Base-by-base conservation (phyloP, 2,113 vertebrate species). In the Dicentrarchus labrax region DNA sequence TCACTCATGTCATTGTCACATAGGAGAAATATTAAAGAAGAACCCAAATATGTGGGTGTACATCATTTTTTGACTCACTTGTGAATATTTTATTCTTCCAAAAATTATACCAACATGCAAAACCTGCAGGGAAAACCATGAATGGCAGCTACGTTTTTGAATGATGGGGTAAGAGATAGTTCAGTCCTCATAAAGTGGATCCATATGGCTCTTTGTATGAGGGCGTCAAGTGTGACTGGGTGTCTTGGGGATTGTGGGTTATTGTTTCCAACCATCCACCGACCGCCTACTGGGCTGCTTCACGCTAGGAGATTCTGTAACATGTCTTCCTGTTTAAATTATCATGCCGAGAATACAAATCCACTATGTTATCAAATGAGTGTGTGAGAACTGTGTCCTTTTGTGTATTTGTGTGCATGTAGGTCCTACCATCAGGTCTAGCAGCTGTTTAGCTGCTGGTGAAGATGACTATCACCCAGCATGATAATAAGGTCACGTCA, bases 371-470 rank as follows among this genome's bases (percentile, higher is more conserved):
- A 24, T 41, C 19, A 16, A 45, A 3, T 22, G 8, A 51, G 45
- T 59, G 48, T 68, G 74, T 71, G 56, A 22, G 64, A 43, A 59
- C 47, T 43, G 17, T 64, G 41, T 6, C 50, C 72, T 17, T 56
- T 4, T 60, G 41, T 64, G 36, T 30, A 1, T 36, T 6, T 15
- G 50, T 59, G 11, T 22, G 19, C 43, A 8, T 57, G 61, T 59
- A 0, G 38, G n/a, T 75, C 30, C 50, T 16, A 30, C 72, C 84
- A 85, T 85, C 73, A 76, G 85, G 87, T 82, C 65, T 72, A 72
- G 57, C 91, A 91, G 84, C 88, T 89, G 91, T 89, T 88, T 36
- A 85, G 87, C 88, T 92, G 86, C 81, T 86, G 76, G 85, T 91
- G 73, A 77, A 72, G 80, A 85, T 60, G 77, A 79, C 77, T 68